These are phyloP conservation scores for Formica exsecta DNA, from an alignment of 1,140 invertebrate genomes.

Conservation along the genomic window DNA sequence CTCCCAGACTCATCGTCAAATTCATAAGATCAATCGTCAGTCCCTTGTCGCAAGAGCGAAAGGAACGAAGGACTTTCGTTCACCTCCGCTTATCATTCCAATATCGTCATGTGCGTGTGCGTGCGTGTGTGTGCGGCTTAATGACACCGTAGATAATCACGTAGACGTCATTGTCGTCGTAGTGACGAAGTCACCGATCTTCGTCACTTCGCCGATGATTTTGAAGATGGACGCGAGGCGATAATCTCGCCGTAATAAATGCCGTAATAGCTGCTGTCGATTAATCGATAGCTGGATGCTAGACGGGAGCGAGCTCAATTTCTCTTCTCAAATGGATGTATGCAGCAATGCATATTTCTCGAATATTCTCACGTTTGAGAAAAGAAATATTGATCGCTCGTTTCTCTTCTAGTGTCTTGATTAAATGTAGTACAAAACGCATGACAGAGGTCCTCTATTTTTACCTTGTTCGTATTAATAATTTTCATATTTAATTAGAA, in stretches of 20 bases:
- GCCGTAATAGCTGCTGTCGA: conserved; percentile 31
- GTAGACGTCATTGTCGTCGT: conserved; percentile 45
- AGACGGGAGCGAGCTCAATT: conserved; percentile 15
- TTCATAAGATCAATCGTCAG: conserved; percentile 15
- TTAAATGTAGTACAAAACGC: conserved; percentile 25
- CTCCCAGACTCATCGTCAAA: background rate
- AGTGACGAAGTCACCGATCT: conserved; percentile 8
- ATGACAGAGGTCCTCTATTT: conserved; percentile 15
- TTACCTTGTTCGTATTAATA: background rate
- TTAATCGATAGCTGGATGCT: conserved; percentile 27
- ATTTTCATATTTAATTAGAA: background rate
- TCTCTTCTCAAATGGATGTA: background rate
- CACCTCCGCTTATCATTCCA: conserved; percentile 45
- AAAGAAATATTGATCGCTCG: background rate
- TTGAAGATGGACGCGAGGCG: conserved; percentile 49
- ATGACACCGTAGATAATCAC: conserved; percentile 69
- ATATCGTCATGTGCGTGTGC: conserved; percentile 18
- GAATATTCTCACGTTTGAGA: background rate
- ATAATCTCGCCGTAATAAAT: conserved; percentile 24
- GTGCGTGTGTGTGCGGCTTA: conserved; percentile 45
- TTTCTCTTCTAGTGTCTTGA: conserved; percentile 12
- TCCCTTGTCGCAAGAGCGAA: conserved; percentile 42
- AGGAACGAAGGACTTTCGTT: conserved; percentile 43
- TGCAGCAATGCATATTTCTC: background rate
- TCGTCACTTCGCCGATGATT: conserved; percentile 51